Evolutionary conservation across 2,797 vertebrate genomes (phyloP).

Genomic region (Parauchenoglanis ngamensis): DNA sequence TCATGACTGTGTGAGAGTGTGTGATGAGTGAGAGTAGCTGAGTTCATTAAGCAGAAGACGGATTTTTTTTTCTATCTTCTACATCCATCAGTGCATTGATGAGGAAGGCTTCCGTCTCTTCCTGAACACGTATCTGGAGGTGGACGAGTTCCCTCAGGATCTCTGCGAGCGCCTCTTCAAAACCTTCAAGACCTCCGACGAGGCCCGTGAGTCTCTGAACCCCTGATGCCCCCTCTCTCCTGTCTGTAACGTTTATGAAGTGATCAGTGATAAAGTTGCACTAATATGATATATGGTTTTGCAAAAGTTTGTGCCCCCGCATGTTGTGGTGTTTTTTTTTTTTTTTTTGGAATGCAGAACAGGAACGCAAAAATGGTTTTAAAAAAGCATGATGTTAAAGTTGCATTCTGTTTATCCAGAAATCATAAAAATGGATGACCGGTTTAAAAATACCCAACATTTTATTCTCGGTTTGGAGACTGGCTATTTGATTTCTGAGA

Average conservation of each 20-base stretch:
- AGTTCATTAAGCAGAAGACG: conserved; percentile 7
- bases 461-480: no score
- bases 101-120: conserved; percentile 88
- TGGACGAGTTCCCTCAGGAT: conserved; percentile 79
- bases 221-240: neutral
- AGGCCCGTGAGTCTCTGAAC: conserved; percentile 67
- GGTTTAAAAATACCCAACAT: no score
- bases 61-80: neutral
- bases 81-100: conserved; percentile 78
- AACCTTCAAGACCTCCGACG: conserved; percentile 83
- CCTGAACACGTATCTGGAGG: conserved; percentile 87
- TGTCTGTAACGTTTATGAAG: neutral
- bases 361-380: no score
- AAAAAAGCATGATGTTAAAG: neutral
- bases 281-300: neutral
- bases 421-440: neutral
- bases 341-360: neutral
- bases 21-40: neutral
- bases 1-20: neutral
- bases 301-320: neutral
- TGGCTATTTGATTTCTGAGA: no score
- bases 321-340: neutral
- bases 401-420: neutral
- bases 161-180: conserved; percentile 85
- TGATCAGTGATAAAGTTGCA: neutral